Evolutionary conservation across 2,888 invertebrate species (phyloP).

Genomic region (Drosophila melanosoma): DNA sequence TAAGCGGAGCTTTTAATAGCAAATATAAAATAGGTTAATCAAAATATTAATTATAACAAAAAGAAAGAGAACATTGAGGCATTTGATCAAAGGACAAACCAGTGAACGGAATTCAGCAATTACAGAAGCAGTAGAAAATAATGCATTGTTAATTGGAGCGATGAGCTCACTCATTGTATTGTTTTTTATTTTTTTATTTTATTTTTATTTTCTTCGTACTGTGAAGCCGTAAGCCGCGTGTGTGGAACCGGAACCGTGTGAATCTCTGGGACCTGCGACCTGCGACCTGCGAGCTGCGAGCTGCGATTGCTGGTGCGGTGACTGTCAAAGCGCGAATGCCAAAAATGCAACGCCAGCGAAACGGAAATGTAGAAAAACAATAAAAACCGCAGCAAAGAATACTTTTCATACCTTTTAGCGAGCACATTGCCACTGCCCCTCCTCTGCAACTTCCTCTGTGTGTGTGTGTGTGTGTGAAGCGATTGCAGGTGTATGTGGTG

Average conservation of each 20-base stretch:
- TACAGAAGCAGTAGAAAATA: slow-evolving; percentile 37
- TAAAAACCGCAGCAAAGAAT: slow-evolving; percentile 76
- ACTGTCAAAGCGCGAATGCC: slow-evolving; percentile 72
- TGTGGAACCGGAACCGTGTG: neutral
- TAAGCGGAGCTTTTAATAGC: neutral
- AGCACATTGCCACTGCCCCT: slow-evolving; percentile 18
- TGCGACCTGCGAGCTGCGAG: slow-evolving; percentile 14
- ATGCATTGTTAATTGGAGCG: slow-evolving; percentile 44
- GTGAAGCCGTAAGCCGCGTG: slow-evolving; percentile 1
- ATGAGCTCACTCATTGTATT: slow-evolving; percentile 17
- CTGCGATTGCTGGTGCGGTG: slow-evolving; percentile 18
- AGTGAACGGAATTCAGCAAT: slow-evolving; percentile 7
- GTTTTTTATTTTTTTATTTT: neutral
- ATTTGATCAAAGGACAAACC: slow-evolving; percentile 17
- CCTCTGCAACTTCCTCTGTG: neutral
- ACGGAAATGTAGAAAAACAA: slow-evolving; percentile 74
- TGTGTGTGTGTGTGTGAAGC: slow-evolving; percentile 11
- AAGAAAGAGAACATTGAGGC: slow-evolving; percentile 1
- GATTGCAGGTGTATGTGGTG: slow-evolving; percentile 44
- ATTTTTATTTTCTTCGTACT: neutral
- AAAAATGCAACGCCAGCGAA: slow-evolving; percentile 74
- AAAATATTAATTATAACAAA: neutral
- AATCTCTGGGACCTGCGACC: slow-evolving; percentile 6
- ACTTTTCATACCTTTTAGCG: slow-evolving; percentile 72
- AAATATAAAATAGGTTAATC: neutral